A percentile compares a stretch with the other conserved stretches of the same genome.
phyloP scores from a whole-genome alignment of 2,888 invertebrate species.

The Morinoia aosen region DNA sequence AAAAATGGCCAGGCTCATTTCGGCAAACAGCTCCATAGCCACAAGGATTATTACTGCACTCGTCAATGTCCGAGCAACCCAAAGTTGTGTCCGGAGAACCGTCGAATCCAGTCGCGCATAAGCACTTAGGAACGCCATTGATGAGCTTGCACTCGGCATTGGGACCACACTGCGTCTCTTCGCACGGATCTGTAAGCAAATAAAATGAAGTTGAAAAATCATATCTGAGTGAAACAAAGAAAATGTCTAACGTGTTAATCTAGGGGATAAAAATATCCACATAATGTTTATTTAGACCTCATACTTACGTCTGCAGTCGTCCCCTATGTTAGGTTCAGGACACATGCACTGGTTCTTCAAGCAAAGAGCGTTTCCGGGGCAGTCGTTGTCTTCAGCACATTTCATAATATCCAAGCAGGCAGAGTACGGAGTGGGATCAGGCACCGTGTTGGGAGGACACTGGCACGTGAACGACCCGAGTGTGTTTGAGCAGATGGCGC shows the following conservation, averaged over 20 bases:
- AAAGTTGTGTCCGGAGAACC: slow-evolving; percentile 78
- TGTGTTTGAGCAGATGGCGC: slow-evolving; percentile 84
- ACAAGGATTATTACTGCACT: slow-evolving; percentile 86
- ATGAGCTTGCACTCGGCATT: slow-evolving; percentile 91
- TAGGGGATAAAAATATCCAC: background rate
- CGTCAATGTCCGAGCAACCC: slow-evolving; percentile 90
- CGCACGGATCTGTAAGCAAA: slow-evolving; percentile 85
- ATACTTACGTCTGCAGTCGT: slow-evolving; percentile 88
- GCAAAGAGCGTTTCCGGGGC: slow-evolving; percentile 91
- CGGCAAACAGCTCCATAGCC: slow-evolving; percentile 88
- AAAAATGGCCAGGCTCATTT: slow-evolving; percentile 87
- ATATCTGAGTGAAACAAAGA: background rate
- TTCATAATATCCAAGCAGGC: slow-evolving; percentile 87
- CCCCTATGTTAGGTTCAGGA: slow-evolving; percentile 91
- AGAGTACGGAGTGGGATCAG: slow-evolving; percentile 86
- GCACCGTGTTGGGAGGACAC: slow-evolving; percentile 85
- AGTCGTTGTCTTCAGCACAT: slow-evolving; percentile 82
- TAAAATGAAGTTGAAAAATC: background rate
- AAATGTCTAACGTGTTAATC: background rate
- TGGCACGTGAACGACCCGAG: slow-evolving; percentile 84
- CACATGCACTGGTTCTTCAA: slow-evolving; percentile 83
- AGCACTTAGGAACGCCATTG: slow-evolving; percentile 86
- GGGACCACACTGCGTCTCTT: slow-evolving; percentile 85
- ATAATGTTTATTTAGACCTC: background rate
- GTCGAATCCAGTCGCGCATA: slow-evolving; percentile 86